Evolutionary conservation across 2,113 vertebrate genomes (phyloP).

Genomic region (Odocoileus virginianus): DNA sequence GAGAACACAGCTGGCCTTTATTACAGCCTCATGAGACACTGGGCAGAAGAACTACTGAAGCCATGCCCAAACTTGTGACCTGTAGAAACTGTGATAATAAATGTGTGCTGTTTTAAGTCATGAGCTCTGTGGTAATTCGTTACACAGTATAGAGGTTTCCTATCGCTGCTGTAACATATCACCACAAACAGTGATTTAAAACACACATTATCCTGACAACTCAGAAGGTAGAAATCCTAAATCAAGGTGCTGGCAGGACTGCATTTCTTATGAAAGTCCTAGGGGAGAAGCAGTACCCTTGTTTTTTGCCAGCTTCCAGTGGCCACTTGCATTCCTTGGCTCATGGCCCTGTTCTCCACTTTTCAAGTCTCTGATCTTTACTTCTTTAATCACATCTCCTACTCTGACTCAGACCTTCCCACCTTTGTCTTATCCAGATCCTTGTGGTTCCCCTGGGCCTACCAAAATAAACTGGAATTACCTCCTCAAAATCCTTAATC

Average conservation of each 20-base stretch:
- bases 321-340: not conserved
- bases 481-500: not conserved
- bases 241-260: not conserved
- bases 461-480: not conserved
- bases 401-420: not conserved
- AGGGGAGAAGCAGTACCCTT: not conserved
- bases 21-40: not conserved
- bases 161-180: not conserved
- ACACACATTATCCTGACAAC: not conserved
- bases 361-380: not conserved
- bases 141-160: not conserved
- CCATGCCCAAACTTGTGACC: not conserved
- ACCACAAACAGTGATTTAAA: not conserved
- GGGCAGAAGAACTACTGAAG: not conserved
- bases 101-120: not conserved
- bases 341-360: not conserved
- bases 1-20: not conserved
- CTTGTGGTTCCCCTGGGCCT: not conserved
- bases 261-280: not conserved
- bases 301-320: not conserved
- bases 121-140: not conserved
- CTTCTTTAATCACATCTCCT: not conserved
- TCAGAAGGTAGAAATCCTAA: not conserved
- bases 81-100: not conserved
- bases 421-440: not conserved